These are phyloP conservation scores for Eucera pruinosa DNA, from an alignment of 2,888 invertebrate species.

Conservation along the genomic window DNA sequence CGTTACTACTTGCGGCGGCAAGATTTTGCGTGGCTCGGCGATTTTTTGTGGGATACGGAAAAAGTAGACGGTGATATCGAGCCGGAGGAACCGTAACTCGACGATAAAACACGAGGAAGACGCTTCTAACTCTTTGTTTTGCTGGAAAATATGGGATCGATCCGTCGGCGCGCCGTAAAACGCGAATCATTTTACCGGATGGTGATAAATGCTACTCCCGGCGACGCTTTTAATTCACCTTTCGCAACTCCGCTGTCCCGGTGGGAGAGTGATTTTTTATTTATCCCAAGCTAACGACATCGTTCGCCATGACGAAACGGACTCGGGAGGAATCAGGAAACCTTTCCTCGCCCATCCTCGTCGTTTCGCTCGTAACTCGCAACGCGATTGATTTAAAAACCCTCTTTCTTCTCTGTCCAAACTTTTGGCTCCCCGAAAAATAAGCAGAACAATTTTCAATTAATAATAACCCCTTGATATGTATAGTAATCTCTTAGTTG, in stretches of 20 bases:
- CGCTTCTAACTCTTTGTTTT: conserved; percentile 5
- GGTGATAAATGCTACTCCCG: conserved; percentile 7
- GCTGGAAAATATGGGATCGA: conserved; percentile 9
- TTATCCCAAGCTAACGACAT: conserved; percentile 13
- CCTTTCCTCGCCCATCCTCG: not conserved
- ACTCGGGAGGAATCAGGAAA: conserved; percentile 21
- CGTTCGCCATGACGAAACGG: conserved; percentile 12
- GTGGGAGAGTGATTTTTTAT: conserved; percentile 12
- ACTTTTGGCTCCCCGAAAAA: no score
- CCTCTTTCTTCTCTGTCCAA: not conserved
- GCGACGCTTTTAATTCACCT: conserved; percentile 32
- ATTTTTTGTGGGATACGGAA: not conserved
- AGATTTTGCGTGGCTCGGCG: not conserved
- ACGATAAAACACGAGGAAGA: conserved; percentile 19
- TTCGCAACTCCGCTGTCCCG: not conserved
- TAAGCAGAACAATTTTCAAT: not conserved
- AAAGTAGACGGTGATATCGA: not conserved
- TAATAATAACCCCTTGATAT: no score
- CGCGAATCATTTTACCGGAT: conserved; percentile 14
- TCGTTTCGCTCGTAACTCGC: conserved; percentile 11
- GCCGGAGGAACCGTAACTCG: not conserved
- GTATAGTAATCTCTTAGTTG: no score
- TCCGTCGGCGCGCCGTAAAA: conserved; percentile 21
- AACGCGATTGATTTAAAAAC: conserved; percentile 9
- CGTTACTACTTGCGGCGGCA: not conserved